These are phyloP conservation scores for Uromys caudimaculatus DNA, from an alignment of 2,797 vertebrate genomes.

Conservation along the genomic window DNA sequence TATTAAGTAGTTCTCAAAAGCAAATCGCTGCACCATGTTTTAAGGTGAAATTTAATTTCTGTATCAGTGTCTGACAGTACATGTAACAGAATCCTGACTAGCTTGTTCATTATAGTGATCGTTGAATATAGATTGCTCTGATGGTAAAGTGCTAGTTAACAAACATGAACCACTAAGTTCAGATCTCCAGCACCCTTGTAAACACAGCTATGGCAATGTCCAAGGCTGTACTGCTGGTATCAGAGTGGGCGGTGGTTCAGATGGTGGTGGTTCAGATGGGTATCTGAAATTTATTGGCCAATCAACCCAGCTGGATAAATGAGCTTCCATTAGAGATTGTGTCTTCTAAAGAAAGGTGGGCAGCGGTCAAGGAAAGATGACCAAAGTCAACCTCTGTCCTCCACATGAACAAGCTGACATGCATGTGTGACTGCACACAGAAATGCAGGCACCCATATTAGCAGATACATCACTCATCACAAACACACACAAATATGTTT, in stretches of 20 bases:
- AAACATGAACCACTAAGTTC: not conserved
- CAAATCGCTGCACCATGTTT: not conserved
- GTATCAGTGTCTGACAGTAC: not conserved
- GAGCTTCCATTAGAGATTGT: not conserved
- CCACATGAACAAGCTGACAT: not conserved
- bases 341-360: not conserved
- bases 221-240: not conserved
- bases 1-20: slow-evolving; percentile 54
- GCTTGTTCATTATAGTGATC: not conserved
- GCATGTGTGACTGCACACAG: not conserved
- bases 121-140: too few species aligned
- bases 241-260: not conserved
- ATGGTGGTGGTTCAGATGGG: not conserved
- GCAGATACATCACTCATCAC: not conserved
- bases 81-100: not conserved
- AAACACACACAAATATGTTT: not conserved
- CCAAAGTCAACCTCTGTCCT: not conserved
- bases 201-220: not conserved
- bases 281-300: not conserved
- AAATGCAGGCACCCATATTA: not conserved
- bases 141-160: not conserved
- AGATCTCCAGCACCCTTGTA: not conserved
- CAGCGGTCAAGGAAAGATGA: not conserved
- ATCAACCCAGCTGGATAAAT: not conserved
- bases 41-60: not conserved